Percentiles rank a stretch among this genome's conserved stretches.
Conservation (phyloP, 1,140 invertebrate species). For the Heterodera carotae region DNA sequence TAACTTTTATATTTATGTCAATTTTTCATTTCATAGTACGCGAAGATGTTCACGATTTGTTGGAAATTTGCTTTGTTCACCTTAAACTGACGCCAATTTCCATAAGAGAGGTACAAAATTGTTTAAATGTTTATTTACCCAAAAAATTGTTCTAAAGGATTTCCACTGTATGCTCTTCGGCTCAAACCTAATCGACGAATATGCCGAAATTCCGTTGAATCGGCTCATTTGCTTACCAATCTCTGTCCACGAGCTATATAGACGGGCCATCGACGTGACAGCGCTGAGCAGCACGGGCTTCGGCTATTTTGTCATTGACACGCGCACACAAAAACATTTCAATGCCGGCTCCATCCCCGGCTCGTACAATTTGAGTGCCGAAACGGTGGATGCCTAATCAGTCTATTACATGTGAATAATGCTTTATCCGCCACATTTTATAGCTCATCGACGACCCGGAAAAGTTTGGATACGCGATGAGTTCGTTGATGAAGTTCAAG, state of each 20-base stretch:
- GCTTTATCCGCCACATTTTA: too few species aligned
- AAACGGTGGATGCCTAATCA: too few species aligned
- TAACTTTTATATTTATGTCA: neutral
- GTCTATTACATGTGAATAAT: too few species aligned
- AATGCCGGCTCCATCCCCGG: constrained; percentile 92
- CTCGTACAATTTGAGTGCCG: constrained; percentile 95
- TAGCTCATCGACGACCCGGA: constrained; percentile 90
- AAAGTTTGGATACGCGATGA: constrained; percentile 89
- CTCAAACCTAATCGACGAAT: constrained; percentile 65
- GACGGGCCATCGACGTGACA: constrained; percentile 40
- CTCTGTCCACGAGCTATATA: constrained; percentile 71
- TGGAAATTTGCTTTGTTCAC: constrained; percentile 86
- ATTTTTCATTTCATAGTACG: neutral
- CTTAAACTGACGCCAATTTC: constrained; percentile 84
- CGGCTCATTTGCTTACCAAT: constrained; percentile 91
- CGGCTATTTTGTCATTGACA: constrained; percentile 94
- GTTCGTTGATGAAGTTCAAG: constrained; percentile 77
- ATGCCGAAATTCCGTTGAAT: constrained; percentile 69
- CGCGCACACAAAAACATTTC: constrained; percentile 91
- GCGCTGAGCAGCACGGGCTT: constrained; percentile 57
- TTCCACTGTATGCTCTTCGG: constrained; percentile 69
- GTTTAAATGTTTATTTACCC: neutral
- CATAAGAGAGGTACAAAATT: constrained; percentile 72
- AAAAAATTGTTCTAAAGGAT: constrained; percentile 63
- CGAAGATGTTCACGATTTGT: constrained; percentile 95